Conservation (phyloP, 2,888 invertebrate species). For the Platycheirus rosarum region DNA sequence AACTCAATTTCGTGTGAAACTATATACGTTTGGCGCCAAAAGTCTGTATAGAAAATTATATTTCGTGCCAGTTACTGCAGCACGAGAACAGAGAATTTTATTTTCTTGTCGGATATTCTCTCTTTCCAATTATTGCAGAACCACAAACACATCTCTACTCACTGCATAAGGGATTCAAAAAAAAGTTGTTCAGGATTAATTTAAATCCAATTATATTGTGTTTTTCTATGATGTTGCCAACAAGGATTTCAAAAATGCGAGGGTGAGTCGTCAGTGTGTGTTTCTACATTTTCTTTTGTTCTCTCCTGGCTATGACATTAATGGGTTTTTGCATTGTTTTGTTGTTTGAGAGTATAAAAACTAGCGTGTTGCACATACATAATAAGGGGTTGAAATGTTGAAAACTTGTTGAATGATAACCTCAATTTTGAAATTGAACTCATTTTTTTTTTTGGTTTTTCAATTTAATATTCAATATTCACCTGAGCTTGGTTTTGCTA, state of each 20-base stretch:
- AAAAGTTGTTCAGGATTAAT: slow-evolving; percentile 53
- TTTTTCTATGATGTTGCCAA: slow-evolving; percentile 29
- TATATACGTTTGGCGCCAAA: slow-evolving; percentile 59
- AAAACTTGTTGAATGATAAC: slow-evolving; percentile 63
- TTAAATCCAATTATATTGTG: slow-evolving; percentile 58
- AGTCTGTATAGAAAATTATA: slow-evolving; percentile 58
- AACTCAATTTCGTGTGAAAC: neutral
- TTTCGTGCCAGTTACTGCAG: slow-evolving; percentile 41
- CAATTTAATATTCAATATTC: neutral
- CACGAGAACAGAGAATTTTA: neutral
- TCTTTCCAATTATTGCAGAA: slow-evolving; percentile 1
- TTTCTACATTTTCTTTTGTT: neutral
- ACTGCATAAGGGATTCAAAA: slow-evolving; percentile 13
- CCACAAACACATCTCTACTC: neutral
- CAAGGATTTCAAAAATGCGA: slow-evolving; percentile 32
- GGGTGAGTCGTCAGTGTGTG: neutral
- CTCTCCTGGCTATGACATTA: neutral
- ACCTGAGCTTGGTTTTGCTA: no score
- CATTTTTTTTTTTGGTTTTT: neutral
- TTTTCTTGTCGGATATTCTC: neutral
- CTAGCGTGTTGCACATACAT: slow-evolving; percentile 60
- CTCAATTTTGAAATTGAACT: slow-evolving; percentile 35
- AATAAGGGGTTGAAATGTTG: slow-evolving; percentile 14
- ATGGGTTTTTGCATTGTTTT: slow-evolving; percentile 14
- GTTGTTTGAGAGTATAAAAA: slow-evolving; percentile 16